Conservation (phyloP, 2,888 invertebrate species). For the Apomyelois bistriatella region DNA sequence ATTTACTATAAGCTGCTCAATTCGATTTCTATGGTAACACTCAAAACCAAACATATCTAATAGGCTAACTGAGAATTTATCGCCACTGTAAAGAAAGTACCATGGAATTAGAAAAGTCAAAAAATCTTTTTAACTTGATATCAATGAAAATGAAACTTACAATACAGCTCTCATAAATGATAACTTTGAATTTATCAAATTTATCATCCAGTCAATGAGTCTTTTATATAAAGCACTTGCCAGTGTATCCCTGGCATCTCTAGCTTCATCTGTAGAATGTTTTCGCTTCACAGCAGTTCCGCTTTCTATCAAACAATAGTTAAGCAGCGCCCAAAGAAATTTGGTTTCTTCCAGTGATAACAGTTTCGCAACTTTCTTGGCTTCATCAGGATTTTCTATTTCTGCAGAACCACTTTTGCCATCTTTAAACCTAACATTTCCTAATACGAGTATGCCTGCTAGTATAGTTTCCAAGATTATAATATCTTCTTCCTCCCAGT, state of each 20-base stretch:
- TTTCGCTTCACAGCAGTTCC: conserved; percentile 84
- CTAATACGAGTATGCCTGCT: conserved; percentile 87
- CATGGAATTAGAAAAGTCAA: too few species aligned
- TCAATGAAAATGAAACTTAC: conserved; percentile 78
- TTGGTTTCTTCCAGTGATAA: conserved; percentile 89
- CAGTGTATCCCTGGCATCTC: conserved; percentile 90
- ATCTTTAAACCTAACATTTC: conserved; percentile 88
- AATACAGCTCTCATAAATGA: conserved; percentile 91
- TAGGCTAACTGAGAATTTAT: conserved; percentile 88
- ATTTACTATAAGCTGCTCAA: conserved; percentile 94
- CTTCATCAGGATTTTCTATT: conserved; percentile 86
- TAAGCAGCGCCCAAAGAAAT: conserved; percentile 91
- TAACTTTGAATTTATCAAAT: conserved; percentile 90
- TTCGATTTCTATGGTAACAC: conserved; percentile 90
- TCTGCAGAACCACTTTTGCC: conserved; percentile 83
- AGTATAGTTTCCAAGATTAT: conserved; percentile 85
- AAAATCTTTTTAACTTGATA: neutral
- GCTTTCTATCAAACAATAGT: conserved; percentile 89
- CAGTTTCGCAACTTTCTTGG: conserved; percentile 85
- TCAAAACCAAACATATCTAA: conserved; percentile 96
- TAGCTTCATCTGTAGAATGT: conserved; percentile 89
- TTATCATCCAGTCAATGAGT: conserved; percentile 93
- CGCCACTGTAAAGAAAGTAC: conserved; percentile 82
- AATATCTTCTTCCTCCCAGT: conserved; percentile 86
- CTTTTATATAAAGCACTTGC: conserved; percentile 91